Conservation (phyloP, 2,888 invertebrate genomes). For the Nowickia ferox region DNA sequence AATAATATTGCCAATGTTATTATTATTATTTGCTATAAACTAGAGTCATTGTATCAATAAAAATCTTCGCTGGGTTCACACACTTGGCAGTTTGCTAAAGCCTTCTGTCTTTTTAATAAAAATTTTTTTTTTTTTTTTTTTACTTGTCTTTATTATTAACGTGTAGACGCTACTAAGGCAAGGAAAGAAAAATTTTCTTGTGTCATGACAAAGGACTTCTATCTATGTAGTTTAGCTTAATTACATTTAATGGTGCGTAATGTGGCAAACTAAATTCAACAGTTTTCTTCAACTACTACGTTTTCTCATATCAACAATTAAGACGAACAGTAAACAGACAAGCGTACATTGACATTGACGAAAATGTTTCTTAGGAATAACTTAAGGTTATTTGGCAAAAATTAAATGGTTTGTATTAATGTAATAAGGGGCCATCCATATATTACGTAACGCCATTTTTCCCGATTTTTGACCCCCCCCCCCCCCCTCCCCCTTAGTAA, state of each 20-base stretch:
- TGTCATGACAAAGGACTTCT: slow-evolving; percentile 68
- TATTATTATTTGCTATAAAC: not conserved
- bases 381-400: slow-evolving; percentile 56
- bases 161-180: not conserved
- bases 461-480: no score
- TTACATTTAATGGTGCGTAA: slow-evolving; percentile 74
- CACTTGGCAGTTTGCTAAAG: slow-evolving; percentile 32
- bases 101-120: slow-evolving; percentile 56
- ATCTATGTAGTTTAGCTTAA: slow-evolving; percentile 72
- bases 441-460: no score
- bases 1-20: not conserved
- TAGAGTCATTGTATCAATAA: not conserved
- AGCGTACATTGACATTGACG: slow-evolving; percentile 1
- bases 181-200: slow-evolving; percentile 1
- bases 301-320: slow-evolving; percentile 53
- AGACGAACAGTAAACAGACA: slow-evolving; percentile 22
- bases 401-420: slow-evolving; percentile 53
- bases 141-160: slow-evolving; percentile 6
- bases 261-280: slow-evolving; percentile 67
- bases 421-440: no score
- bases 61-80: slow-evolving; percentile 15
- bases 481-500: no score
- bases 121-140: slow-evolving; percentile 22
- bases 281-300: slow-evolving; percentile 68
- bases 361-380: slow-evolving; percentile 60